Conservation (phyloP, 2,113 vertebrate species). For the Catharus bicknelli region DNA sequence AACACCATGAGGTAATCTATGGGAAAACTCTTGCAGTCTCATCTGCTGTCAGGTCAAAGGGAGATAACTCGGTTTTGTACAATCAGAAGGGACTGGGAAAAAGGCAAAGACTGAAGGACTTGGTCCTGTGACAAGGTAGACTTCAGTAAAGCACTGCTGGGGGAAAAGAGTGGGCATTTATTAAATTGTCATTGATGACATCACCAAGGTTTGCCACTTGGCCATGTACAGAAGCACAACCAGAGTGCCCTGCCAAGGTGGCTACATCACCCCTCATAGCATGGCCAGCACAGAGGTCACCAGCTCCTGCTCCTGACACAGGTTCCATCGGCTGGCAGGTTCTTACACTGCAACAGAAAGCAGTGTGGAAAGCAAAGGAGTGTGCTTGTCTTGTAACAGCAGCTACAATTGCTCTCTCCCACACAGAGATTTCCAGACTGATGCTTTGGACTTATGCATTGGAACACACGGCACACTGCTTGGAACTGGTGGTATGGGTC, state of each 20-base stretch:
- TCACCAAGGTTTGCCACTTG: background rate
- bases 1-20: background rate
- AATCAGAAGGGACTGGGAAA: background rate
- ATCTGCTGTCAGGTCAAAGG: rapidly evolving
- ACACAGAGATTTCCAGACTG: background rate
- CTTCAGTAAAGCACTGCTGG: background rate
- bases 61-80: background rate
- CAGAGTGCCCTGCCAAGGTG: background rate
- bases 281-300: rapidly evolving
- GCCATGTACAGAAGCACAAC: background rate
- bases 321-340: background rate
- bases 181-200: background rate
- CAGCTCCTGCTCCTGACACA: background rate
- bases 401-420: background rate
- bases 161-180: background rate
- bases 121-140: rapidly evolving
- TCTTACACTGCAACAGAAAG: background rate
- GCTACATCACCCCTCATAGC: background rate
- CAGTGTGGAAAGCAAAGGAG: background rate
- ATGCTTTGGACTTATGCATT: background rate
- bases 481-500: background rate
- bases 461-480: background rate
- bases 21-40: background rate
- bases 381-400: background rate
- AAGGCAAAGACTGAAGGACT: background rate